Percentiles rank a stretch among this genome's conserved stretches.
Conservation (phyloP, 1,140 invertebrate genomes). For the Scylla paramamosain region DNA sequence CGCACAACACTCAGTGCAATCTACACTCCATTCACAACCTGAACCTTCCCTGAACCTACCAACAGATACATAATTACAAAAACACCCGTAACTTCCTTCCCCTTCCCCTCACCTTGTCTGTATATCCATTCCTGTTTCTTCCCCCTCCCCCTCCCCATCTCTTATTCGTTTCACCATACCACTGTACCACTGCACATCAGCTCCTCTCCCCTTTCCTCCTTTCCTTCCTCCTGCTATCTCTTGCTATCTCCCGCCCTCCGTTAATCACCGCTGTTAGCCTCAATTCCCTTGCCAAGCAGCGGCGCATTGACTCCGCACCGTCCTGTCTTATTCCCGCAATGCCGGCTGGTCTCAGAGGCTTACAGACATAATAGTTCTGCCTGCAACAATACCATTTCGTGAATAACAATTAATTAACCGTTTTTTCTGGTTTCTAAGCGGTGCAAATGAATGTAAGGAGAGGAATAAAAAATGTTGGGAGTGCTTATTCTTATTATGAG, state of each 20-base stretch:
- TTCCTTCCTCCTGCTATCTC: not conserved
- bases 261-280: not conserved
- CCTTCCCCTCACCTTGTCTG: too few species aligned
- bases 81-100: too few species aligned
- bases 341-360: not conserved
- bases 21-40: too few species aligned
- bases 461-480: not conserved
- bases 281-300: not conserved
- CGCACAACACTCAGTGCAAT: too few species aligned
- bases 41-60: too few species aligned
- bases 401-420: not conserved
- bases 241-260: not conserved
- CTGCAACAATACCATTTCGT: not conserved
- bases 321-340: not conserved
- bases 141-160: too few species aligned
- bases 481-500: not conserved
- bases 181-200: not conserved
- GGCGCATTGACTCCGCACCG: not conserved
- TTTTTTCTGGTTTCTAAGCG: not conserved
- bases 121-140: too few species aligned
- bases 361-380: not conserved
- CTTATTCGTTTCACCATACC: too few species aligned
- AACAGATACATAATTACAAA: too few species aligned
- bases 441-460: not conserved
- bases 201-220: not conserved